Conservation (phyloP, 2,797 vertebrate genomes). For the Alauda arvensis region DNA sequence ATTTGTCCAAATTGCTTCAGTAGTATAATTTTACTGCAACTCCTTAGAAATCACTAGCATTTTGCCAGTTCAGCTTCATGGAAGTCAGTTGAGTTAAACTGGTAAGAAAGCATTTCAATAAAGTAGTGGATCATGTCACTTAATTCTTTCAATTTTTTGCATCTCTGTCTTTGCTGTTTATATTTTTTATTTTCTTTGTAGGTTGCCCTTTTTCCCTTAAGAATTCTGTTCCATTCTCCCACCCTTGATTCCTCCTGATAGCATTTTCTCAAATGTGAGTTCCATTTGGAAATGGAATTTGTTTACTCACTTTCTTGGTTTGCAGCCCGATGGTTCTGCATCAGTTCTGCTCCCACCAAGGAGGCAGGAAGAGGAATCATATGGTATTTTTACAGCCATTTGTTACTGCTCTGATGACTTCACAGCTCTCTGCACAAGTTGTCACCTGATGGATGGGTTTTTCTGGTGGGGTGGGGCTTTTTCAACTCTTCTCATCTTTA, state of each 20-base stretch:
- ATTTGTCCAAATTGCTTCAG: constrained; percentile 9
- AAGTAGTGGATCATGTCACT: not conserved
- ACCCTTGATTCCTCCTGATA: constrained; percentile 21
- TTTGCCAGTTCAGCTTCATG: not conserved
- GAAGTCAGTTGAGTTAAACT: not conserved
- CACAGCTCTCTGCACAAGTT: constrained; percentile 50
- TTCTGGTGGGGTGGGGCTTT: not conserved
- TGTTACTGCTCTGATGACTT: constrained; percentile 61
- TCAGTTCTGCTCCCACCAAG: constrained; percentile 59
- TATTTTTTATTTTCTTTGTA: not conserved
- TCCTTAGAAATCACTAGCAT: not conserved
- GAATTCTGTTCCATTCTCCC: constrained; percentile 24
- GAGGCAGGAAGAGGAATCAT: constrained; percentile 58
- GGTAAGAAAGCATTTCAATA: not conserved
- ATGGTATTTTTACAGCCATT: constrained; percentile 70
- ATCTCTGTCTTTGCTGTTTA: not conserved
- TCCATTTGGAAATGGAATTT: constrained; percentile 62
- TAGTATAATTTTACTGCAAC: constrained; percentile 11
- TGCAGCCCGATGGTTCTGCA: constrained; percentile 66
- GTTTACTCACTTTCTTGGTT: constrained; percentile 70
- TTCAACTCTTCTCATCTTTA: not conserved
- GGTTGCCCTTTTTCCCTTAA: not conserved
- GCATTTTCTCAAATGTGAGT: constrained; percentile 53
- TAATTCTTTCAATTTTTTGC: not conserved
- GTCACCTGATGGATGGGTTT: constrained; percentile 40